Evolutionary conservation across 2,797 vertebrate species (phyloP).

Genomic region (Sebastes hubbsi): DNA sequence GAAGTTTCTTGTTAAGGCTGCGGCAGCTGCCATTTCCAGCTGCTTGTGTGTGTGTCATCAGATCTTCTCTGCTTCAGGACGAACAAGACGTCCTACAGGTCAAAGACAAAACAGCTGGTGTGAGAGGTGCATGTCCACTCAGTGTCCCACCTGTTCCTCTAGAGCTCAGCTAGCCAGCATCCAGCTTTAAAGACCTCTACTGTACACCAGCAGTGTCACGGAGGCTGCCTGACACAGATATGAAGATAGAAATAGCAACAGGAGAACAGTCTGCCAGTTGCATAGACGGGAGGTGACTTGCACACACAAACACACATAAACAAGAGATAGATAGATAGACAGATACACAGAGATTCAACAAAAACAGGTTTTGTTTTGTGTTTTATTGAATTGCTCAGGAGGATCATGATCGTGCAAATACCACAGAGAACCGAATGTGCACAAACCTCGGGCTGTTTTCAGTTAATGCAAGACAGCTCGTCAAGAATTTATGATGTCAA

Average conservation of each 20-base stretch:
- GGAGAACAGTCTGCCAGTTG: slow-evolving; percentile 27
- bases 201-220: slow-evolving; percentile 20
- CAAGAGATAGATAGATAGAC: neutral
- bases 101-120: slow-evolving; percentile 22
- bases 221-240: slow-evolving; percentile 64
- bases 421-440: slow-evolving; percentile 27
- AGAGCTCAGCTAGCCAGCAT: slow-evolving; percentile 14
- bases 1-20: neutral
- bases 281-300: slow-evolving; percentile 3
- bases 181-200: slow-evolving; percentile 29
- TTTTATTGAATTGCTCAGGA: slow-evolving; percentile 44
- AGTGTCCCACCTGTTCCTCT: slow-evolving; percentile 31
- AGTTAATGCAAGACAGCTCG: slow-evolving; percentile 2
- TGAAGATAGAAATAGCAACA: slow-evolving; percentile 67
- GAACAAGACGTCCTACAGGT: neutral
- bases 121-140: slow-evolving; percentile 14
- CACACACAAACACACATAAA: neutral
- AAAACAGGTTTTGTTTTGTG: slow-evolving; percentile 31
- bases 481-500: slow-evolving; percentile 37
- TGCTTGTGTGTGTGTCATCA: neutral
- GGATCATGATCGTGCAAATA: slow-evolving; percentile 43
- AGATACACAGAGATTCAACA: slow-evolving; percentile 3
- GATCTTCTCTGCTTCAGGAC: neutral
- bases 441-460: slow-evolving; percentile 29
- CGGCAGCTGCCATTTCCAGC: slow-evolving; percentile 21